phyloP scores from a whole-genome alignment of 2,113 vertebrate species.

The Lichenostomus cassidix region DNA sequence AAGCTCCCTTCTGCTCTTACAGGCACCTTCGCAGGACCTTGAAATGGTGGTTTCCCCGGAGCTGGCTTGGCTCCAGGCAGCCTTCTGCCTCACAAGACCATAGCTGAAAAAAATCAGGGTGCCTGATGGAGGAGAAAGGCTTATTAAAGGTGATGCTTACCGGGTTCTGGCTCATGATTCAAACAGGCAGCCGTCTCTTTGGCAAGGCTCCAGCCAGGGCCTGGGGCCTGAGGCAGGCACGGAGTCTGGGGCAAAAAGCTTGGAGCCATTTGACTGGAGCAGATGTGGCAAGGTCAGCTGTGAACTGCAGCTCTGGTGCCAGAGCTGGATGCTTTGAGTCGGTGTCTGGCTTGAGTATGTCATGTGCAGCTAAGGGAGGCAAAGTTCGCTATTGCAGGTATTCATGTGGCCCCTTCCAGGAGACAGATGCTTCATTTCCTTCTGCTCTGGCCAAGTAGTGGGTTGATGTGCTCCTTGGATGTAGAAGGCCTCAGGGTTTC shows the following conservation, averaged over 20 bases:
- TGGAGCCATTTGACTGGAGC: background rate
- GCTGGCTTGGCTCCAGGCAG: conserved; percentile 19
- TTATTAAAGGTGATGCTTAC: conserved; percentile 26
- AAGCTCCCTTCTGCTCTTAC: conserved; percentile 31
- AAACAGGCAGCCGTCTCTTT: background rate
- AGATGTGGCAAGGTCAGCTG: background rate
- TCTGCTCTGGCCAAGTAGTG: background rate
- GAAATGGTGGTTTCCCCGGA: background rate
- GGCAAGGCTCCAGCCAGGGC: background rate
- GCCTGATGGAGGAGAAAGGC: background rate
- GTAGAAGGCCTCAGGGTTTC: background rate
- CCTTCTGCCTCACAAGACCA: background rate
- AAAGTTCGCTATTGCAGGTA: background rate
- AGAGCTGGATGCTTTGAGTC: background rate
- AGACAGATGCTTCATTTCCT: background rate
- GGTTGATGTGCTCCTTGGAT: background rate
- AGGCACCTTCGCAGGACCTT: conserved; percentile 32
- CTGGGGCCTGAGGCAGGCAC: background rate
- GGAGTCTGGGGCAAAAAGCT: background rate
- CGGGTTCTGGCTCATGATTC: background rate
- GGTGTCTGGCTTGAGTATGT: background rate
- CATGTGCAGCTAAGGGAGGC: background rate
- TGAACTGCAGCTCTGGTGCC: background rate
- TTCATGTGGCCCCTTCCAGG: background rate
- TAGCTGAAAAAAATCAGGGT: conserved; percentile 11